Evolutionary conservation across 1,140 invertebrate species (phyloP), one percentile per base, ranked within the genome.

Genomic region (Caerostris extrusa): DNA sequence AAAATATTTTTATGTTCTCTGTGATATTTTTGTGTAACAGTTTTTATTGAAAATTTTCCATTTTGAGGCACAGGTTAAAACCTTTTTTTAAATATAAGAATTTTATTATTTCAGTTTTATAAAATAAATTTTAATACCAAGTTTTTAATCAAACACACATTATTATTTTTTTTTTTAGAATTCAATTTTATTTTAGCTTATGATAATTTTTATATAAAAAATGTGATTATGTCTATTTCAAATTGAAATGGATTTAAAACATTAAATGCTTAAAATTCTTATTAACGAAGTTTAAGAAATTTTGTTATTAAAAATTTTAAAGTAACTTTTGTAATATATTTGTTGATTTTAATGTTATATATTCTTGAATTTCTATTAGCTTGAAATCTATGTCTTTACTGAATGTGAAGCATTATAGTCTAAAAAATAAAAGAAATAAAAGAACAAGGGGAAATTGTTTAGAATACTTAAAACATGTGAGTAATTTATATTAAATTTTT

Each of bases 361-460:
- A 17, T 19, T 57, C 55, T 83, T 57, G 14, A n/a, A 57, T 58
- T 17, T 83, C 64, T 88, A 64, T 4, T 67, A 96, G 96, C 97
- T 95, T 98, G 95, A 97, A 98, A 95, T 98, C 98, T 96, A 98
- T 98, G 96, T 97, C 98, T 61, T 96, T 98, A 92, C 96, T 98
- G 94, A 97, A 97, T 95, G 96, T 97, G 82, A 98, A 98, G 96
- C 96, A 98, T 77, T 98, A 97, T 95, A 97, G 97, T 95, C 97
- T 98, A 96, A 97, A n/a, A 97, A 93, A 97, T 97, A 94, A 95
- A 96, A 55, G 98, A 98, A 95, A 96, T 97, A 53, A 97, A 97
- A 95, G 97, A 97, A 69, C 96, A 96, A 83, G 97, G 97, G 83
- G 97, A 97, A 95, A 96, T 97, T 50, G 96, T 98, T 7, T 96